Conservation (phyloP, 2,888 invertebrate genomes). For the Platycheirus albimanus region DNA sequence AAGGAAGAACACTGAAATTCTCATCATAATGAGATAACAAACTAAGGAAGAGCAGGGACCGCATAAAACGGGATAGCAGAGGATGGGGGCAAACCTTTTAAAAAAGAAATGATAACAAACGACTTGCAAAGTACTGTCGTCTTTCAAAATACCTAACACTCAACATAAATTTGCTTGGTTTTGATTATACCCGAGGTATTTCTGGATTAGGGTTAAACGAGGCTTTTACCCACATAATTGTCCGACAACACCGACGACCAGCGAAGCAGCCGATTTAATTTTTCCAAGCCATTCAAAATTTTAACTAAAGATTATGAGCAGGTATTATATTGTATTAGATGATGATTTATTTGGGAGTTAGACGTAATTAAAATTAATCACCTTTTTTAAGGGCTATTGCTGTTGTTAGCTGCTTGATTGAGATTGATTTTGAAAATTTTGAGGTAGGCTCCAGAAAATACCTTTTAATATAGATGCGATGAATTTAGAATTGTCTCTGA, state of each 20-base stretch:
- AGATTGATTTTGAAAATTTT: background rate
- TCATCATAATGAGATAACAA: constrained; percentile 40
- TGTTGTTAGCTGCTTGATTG: background rate
- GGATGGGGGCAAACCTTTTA: background rate
- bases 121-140: constrained; percentile 16
- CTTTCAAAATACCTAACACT: background rate
- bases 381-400: background rate
- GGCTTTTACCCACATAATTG: constrained; percentile 5
- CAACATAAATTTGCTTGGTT: constrained; percentile 32
- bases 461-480: no score
- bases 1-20: constrained; percentile 12
- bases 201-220: constrained; percentile 10
- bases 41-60: constrained; percentile 13
- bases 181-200: constrained; percentile 19
- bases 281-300: constrained; percentile 3
- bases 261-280: constrained; percentile 9
- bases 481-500: no score
- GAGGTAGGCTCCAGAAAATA: no score
- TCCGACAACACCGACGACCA: background rate
- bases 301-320: background rate
- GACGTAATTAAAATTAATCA: background rate
- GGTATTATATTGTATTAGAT: background rate
- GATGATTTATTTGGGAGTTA: background rate
- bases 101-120: constrained; percentile 36
- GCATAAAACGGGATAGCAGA: constrained; percentile 9